A percentile compares a stretch with the other conserved stretches of the same genome.
Conservation (phyloP, 2,888 invertebrate species). For the Eulithis testata region DNA sequence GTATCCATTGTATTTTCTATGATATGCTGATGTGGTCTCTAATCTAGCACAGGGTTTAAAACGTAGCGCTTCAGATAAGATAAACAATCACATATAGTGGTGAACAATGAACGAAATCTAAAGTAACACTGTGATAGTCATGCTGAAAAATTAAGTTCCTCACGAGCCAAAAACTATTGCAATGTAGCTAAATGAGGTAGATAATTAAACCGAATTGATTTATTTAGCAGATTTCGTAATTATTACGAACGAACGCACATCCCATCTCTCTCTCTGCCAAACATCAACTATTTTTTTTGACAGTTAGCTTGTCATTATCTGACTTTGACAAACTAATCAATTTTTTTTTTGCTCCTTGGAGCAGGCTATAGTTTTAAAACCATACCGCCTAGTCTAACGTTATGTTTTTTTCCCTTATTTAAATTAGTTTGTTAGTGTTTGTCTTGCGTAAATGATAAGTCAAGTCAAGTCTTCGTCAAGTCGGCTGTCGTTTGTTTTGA, state of each 20-base stretch:
- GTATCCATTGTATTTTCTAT: slow-evolving; percentile 58
- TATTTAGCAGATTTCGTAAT: neutral
- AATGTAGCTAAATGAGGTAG: neutral
- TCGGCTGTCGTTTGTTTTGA: too few relatives aligned
- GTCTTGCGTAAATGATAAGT: too few relatives aligned
- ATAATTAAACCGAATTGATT: neutral
- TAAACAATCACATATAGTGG: slow-evolving; percentile 21
- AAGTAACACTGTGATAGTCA: slow-evolving; percentile 2
- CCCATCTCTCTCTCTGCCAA: neutral
- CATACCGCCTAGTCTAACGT: too few relatives aligned
- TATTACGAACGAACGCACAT: neutral
- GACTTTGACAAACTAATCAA: too few relatives aligned
- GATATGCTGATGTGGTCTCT: slow-evolving; percentile 14
- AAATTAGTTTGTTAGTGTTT: too few relatives aligned
- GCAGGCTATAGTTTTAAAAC: too few relatives aligned
- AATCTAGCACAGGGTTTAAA: slow-evolving; percentile 26
- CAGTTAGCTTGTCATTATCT: too few relatives aligned
- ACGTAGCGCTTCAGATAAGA: slow-evolving; percentile 35
- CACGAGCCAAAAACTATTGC: neutral
- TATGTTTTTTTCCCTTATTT: too few relatives aligned
- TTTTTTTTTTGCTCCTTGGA: too few relatives aligned
- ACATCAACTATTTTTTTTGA: slow-evolving; percentile 5
- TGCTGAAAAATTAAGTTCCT: neutral
- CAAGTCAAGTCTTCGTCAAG: too few relatives aligned
- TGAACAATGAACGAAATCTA: slow-evolving; percentile 9